Evolutionary conservation across 1,140 invertebrate genomes (phyloP).

Genomic region (Phenacoccus solenopsis): DNA sequence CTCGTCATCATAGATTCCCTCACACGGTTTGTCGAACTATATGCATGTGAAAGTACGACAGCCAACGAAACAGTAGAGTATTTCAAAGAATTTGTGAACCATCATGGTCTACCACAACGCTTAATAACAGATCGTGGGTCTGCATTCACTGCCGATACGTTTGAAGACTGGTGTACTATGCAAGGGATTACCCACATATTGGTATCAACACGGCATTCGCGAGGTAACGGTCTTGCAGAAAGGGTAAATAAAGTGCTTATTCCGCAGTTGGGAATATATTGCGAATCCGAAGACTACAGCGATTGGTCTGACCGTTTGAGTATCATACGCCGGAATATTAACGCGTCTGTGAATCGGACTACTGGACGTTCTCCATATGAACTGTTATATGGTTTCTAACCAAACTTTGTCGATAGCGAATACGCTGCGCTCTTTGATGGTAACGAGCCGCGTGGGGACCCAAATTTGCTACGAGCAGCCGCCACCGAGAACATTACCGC

Average conservation of each 20-base stretch:
- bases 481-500: neutral
- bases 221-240: conserved; percentile 13
- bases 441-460: neutral
- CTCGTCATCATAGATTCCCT: conserved; percentile 1
- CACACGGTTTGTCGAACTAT: neutral
- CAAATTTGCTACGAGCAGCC: neutral
- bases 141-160: neutral
- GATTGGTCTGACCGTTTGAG: neutral
- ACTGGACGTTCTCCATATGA: neutral
- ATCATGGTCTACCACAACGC: neutral
- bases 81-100: neutral
- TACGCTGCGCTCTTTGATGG: no score
- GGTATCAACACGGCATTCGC: neutral
- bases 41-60: neutral
- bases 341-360: neutral
- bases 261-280: neutral
- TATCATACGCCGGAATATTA: neutral
- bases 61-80: neutral
- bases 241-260: neutral
- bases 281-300: neutral
- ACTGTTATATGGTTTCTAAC: neutral
- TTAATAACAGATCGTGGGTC: neutral
- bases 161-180: neutral
- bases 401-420: neutral
- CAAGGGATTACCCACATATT: neutral